Evolutionary conservation across 1,140 invertebrate species (phyloP).

Genomic region (Psix sp.): DNA sequence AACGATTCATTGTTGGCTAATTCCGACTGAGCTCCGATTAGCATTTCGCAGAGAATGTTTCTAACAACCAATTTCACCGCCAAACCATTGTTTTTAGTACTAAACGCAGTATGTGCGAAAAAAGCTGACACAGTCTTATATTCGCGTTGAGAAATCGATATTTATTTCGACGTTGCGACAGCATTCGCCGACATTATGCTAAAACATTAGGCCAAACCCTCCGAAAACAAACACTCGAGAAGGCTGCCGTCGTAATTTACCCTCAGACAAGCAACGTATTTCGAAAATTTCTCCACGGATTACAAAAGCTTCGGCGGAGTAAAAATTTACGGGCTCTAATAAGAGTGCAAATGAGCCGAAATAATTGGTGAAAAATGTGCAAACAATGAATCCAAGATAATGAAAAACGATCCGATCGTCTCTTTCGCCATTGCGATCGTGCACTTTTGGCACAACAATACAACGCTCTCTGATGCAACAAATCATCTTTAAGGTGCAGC

Average conservation of each 20-base stretch:
- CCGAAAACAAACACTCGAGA: constrained; percentile 32
- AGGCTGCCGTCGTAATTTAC: constrained; percentile 20
- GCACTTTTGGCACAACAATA: constrained; percentile 48
- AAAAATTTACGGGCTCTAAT: constrained; percentile 23
- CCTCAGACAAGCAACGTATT: constrained; percentile 1
- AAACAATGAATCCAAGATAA: constrained; percentile 37
- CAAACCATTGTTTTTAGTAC: constrained; percentile 33
- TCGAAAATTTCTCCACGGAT: constrained; percentile 11
- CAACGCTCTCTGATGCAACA: constrained; percentile 18
- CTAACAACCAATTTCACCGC: constrained; percentile 42
- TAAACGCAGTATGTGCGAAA: constrained; percentile 44
- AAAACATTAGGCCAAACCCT: constrained; percentile 37
- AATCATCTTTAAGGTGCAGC: too few species aligned
- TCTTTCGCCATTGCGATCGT: constrained; percentile 40
- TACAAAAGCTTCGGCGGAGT: constrained; percentile 15
- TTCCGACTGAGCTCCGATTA: not conserved
- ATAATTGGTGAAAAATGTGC: constrained; percentile 28
- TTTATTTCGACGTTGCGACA: constrained; percentile 49
- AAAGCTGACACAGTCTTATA: constrained; percentile 30
- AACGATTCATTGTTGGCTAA: not conserved
- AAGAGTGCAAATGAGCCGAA: too few species aligned
- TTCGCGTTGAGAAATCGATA: constrained; percentile 54
- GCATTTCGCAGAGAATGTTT: constrained; percentile 16
- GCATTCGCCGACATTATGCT: constrained; percentile 18
- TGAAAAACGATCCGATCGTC: constrained; percentile 25